A percentile compares a stretch with the other conserved stretches of the same genome.
phyloP scores from a whole-genome alignment of 2,113 vertebrate species.

The Acrocephalus kingi region DNA sequence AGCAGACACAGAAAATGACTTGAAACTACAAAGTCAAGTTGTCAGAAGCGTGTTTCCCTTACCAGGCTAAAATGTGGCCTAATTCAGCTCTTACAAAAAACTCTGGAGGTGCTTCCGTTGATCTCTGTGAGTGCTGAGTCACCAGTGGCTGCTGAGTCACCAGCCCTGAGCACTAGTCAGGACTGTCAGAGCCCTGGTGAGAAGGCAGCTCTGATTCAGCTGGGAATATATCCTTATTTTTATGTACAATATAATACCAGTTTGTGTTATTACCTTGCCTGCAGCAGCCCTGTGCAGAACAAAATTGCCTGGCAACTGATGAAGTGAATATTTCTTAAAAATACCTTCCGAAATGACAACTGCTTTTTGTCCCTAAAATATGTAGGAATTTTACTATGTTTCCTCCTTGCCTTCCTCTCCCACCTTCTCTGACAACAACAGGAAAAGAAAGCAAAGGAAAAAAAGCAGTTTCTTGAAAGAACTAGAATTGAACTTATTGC shows the following conservation, averaged over 20 bases:
- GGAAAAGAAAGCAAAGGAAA: neutral
- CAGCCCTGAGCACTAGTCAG: neutral
- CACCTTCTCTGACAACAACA: neutral
- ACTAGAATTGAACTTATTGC: neutral
- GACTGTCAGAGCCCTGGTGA: neutral
- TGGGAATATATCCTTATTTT: neutral
- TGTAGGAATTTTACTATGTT: neutral
- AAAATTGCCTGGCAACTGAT: neutral
- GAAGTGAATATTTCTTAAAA: neutral
- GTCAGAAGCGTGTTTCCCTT: neutral
- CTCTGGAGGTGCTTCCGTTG: neutral
- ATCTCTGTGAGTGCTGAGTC: conserved; percentile 30
- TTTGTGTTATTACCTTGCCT: neutral
- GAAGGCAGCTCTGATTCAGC: conserved; percentile 25
- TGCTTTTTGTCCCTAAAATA: conserved; percentile 15
- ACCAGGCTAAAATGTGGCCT: neutral
- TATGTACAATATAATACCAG: neutral
- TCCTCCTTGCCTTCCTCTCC: neutral
- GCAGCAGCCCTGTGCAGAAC: neutral
- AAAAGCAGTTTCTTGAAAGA: neutral
- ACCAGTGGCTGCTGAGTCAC: conserved; percentile 41
- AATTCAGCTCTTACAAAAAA: neutral
- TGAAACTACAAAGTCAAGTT: neutral
- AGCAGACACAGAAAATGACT: conserved; percentile 9
- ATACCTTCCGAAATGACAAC: neutral